Evolutionary conservation across 2,113 vertebrate species (phyloP), one percentile per base, ranked within the genome.

Genomic region (Menura novaehollandiae): DNA sequence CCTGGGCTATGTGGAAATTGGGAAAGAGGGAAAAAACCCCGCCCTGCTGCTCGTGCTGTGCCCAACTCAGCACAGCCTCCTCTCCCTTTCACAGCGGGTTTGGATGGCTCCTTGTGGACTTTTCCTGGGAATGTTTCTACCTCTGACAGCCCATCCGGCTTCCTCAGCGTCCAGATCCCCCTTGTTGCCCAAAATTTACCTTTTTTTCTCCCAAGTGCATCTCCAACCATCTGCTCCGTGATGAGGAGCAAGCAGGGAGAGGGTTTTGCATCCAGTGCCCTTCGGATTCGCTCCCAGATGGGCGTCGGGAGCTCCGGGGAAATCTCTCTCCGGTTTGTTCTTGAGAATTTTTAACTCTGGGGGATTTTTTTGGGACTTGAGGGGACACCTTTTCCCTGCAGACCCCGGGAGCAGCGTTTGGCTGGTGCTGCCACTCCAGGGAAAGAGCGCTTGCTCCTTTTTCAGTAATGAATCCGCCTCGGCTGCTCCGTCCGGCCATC

Each of bases 331-430:
- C 0, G 1, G 19, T 72, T 73, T 7, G 1, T 44, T n/a, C 10
- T 4, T 0, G 3, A 20, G 32, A 3, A 0, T 24, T 11, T 75
- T 24, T 35, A 32, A 18, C 21, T 33, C 44, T 6, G 4, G 37
- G 3, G 41, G 46, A 1, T 41, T 15, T 72, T 63, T 3, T 28
- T 66, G 7, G 26, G 59, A 8, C 1, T 8, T 17, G 6, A 67
- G 39, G 69, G n/a, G 26, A 15, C 26, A 12, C n/a, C 62, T 89
- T 18, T 46, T 41, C 78, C 55, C 72, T 30, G 53, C 69, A 67
- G 76, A 17, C 24, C 85, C 51, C 0, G 8, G 75, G 43, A 80
- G 51, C 67, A 1, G 37, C 9, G 2, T 26, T 87, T 47, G 55
- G 39, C 28, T 12, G 2, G 24, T 3, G 13, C 75, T 52, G 79